These are phyloP conservation scores for Todus mexicanus DNA, from an alignment of 2,797 vertebrate species.

Conservation along the genomic window DNA sequence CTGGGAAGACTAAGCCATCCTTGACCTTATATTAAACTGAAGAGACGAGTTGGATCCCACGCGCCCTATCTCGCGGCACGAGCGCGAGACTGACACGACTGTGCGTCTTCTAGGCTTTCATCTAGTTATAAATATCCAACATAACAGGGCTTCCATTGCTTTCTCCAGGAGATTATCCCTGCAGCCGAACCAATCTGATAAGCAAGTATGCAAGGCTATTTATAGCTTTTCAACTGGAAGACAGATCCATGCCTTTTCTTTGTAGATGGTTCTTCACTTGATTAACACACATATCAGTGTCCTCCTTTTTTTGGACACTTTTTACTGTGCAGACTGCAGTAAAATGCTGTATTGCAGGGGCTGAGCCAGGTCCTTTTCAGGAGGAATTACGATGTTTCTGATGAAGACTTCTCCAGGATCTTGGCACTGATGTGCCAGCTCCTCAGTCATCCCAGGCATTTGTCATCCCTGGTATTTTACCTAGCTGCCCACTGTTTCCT, in stretches of 20 bases:
- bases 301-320: constrained; percentile 66
- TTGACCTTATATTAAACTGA: constrained; percentile 1
- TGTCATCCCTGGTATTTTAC: constrained; percentile 24
- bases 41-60: neutral
- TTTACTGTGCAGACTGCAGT: constrained; percentile 47
- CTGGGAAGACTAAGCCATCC: neutral
- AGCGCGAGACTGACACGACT: constrained; percentile 9
- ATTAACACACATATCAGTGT: constrained; percentile 62
- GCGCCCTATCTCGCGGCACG: neutral
- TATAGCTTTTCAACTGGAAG: constrained; percentile 64
- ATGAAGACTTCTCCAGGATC: neutral
- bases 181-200: constrained; percentile 67
- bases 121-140: constrained; percentile 68
- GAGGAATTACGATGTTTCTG: neutral
- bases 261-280: constrained; percentile 66
- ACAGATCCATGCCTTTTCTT: constrained; percentile 66
- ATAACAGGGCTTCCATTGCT: constrained; percentile 64
- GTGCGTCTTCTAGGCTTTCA: constrained; percentile 58
- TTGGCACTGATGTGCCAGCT: neutral
- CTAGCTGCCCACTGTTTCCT: constrained; percentile 38
- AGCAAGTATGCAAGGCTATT: constrained; percentile 65
- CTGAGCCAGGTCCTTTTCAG: constrained; percentile 43
- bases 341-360: constrained; percentile 58
- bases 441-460: constrained; percentile 2
- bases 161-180: constrained; percentile 66